A percentile compares a stretch with the other conserved stretches of the same genome.
Evolutionary conservation across 2,797 vertebrate genomes (phyloP).

Genomic region (Buphagus erythrorhynchus): DNA sequence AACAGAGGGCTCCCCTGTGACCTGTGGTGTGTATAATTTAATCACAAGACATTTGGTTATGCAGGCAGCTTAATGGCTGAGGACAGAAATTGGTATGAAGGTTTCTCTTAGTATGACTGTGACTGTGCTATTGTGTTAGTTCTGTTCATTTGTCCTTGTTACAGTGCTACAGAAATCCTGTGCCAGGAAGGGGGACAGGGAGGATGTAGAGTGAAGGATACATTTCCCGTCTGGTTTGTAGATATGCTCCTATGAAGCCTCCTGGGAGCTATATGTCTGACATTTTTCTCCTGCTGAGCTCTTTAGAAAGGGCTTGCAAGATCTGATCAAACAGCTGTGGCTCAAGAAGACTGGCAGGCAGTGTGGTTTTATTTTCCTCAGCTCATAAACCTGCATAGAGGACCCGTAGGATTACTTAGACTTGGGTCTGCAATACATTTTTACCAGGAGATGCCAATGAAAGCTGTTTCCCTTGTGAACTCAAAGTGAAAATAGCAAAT

Average conservation of each 20-base stretch:
- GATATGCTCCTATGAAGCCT: neutral
- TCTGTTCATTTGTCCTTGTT: neutral
- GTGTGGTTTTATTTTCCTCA: neutral
- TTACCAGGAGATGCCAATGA: neutral
- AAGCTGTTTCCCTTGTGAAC: neutral
- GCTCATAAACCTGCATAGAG: neutral
- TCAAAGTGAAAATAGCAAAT: neutral
- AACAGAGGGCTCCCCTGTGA: constrained; percentile 8
- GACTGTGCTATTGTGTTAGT: neutral
- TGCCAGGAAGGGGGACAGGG: neutral
- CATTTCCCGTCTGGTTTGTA: neutral
- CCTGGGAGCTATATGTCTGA: neutral
- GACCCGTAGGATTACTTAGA: neutral
- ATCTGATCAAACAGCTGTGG: neutral
- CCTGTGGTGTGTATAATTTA: constrained; percentile 8
- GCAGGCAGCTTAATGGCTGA: neutral
- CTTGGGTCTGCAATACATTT: neutral
- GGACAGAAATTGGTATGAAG: neutral
- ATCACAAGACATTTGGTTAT: neutral
- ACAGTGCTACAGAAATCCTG: neutral
- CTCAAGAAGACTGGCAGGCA: neutral
- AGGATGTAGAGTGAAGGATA: neutral
- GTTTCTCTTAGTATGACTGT: neutral
- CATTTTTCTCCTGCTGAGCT: neutral
- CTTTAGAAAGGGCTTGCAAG: constrained; percentile 17